Evolutionary conservation across 2,797 vertebrate species (phyloP).

Genomic region (Pseudochaenichthys georgianus): DNA sequence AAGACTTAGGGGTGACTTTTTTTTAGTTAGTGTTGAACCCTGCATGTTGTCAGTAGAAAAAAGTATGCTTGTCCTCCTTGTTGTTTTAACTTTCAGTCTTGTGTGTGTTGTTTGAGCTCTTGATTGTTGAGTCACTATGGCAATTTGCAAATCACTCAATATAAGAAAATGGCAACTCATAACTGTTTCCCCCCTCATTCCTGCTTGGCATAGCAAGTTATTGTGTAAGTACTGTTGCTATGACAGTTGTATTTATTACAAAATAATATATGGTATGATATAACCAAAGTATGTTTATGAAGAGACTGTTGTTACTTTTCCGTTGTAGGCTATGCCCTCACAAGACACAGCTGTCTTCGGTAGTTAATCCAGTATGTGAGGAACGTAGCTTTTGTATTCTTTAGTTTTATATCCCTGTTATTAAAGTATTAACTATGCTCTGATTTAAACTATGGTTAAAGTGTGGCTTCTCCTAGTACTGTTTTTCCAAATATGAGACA

Average conservation of each 20-base stretch:
- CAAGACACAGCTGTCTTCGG: neutral
- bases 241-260: conserved; percentile 9
- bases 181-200: neutral
- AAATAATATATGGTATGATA: neutral
- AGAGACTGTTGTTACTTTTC: conserved; percentile 14
- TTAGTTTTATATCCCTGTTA: conserved; percentile 31
- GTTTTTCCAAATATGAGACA: conserved; percentile 21
- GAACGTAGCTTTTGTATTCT: conserved; percentile 17
- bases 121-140: neutral
- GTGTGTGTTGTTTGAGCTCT: conserved; percentile 5
- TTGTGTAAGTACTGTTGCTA: conserved; percentile 19
- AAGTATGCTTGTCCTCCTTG: neutral
- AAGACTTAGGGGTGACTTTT: neutral
- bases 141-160: conserved; percentile 1
- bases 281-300: conserved; percentile 13
- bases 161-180: neutral
- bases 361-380: conserved; percentile 19
- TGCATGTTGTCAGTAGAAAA: neutral
- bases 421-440: conserved; percentile 17
- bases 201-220: neutral
- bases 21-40: neutral
- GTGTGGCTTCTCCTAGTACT: neutral
- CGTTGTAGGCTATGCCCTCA: neutral
- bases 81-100: conserved; percentile 1
- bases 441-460: conserved; percentile 16